Conservation (phyloP, 2,797 vertebrate genomes). For the Danio choprae region DNA sequence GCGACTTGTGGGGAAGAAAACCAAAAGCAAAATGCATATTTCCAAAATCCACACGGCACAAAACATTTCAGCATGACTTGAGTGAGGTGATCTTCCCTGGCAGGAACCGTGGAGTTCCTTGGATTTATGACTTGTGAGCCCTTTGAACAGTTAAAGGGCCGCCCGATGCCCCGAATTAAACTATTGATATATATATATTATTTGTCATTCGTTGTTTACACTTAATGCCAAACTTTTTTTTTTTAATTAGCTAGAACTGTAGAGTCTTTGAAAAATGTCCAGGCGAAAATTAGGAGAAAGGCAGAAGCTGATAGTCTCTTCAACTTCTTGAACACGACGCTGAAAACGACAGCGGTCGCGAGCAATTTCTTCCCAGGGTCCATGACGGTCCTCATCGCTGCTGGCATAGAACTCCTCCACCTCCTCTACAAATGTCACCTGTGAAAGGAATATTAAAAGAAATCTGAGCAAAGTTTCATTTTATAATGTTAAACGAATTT, state of each 20-base stretch:
- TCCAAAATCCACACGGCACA: constrained; percentile 30
- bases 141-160: constrained; percentile 46
- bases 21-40: constrained; percentile 33
- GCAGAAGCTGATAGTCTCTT: constrained; percentile 86
- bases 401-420: constrained; percentile 90
- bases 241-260: constrained; percentile 65
- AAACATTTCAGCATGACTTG: constrained; percentile 39
- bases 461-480: not conserved
- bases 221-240: constrained; percentile 34
- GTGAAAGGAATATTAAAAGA: constrained; percentile 22
- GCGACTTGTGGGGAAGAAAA: not conserved
- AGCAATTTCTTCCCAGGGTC: constrained; percentile 94
- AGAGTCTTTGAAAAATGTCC: constrained; percentile 73
- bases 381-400: constrained; percentile 86
- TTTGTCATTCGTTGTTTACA: constrained; percentile 34
- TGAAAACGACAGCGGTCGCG: constrained; percentile 90
- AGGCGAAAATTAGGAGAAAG: constrained; percentile 81
- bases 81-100: constrained; percentile 38
- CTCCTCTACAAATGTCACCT: constrained; percentile 93
- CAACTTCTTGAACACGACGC: constrained; percentile 88
- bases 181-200: constrained; percentile 45
- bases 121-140: constrained; percentile 54
- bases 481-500: not conserved
- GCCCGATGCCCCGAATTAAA: constrained; percentile 51
- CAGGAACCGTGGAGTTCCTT: constrained; percentile 25